Evolutionary conservation across 1,140 invertebrate species (phyloP).

Genomic region (Stegodyphus dumicola): DNA sequence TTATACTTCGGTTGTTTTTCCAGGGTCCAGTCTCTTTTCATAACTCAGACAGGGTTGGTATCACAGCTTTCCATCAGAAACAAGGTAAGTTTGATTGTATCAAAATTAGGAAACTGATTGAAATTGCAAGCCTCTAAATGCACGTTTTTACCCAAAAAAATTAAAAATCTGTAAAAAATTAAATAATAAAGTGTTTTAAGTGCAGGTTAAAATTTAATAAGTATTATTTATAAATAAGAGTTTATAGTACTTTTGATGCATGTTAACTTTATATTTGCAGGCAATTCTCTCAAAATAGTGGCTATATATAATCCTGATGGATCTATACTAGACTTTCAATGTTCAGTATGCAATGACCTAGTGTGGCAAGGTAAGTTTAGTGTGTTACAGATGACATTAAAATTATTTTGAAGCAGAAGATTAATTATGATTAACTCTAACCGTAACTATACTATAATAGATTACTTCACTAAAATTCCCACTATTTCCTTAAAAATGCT

Average conservation of each 20-base stretch:
- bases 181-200: too few species aligned
- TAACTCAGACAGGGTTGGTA: slow-evolving; percentile 85
- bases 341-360: slow-evolving; percentile 76
- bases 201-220: too few species aligned
- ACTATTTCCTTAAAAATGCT: too few species aligned
- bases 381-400: background rate
- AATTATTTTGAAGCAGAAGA: background rate
- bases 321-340: slow-evolving; percentile 76
- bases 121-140: too few species aligned
- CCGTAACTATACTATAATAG: too few species aligned
- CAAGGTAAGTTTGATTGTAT: slow-evolving; percentile 74
- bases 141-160: too few species aligned
- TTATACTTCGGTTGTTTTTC: slow-evolving; percentile 61
- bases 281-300: slow-evolving; percentile 76
- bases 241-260: too few species aligned
- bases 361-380: slow-evolving; percentile 75
- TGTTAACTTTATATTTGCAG: slow-evolving; percentile 67
- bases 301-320: slow-evolving; percentile 80
- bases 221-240: too few species aligned
- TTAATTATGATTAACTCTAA: too few species aligned
- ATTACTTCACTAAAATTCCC: too few species aligned
- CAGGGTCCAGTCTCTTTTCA: slow-evolving; percentile 88
- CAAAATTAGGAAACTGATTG: too few species aligned
- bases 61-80: slow-evolving; percentile 85
- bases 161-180: too few species aligned